Evolutionary conservation across 2,888 invertebrate species (phyloP), one percentile per base, ranked within the genome.

Genomic region (Mythimna albipuncta): DNA sequence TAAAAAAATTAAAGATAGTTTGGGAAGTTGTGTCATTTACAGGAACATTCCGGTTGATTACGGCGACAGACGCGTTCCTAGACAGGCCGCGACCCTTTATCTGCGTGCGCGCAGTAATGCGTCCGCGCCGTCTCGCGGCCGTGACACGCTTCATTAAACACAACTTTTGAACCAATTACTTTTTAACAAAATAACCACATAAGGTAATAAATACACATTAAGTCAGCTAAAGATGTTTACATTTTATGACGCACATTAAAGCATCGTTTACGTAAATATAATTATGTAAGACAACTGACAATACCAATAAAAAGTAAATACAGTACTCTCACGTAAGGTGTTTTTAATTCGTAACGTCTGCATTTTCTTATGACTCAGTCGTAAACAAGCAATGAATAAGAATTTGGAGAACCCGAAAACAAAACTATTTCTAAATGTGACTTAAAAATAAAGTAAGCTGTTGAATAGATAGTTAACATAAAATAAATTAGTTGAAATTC

Each of bases 61-160:
- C 69, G 62, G 73, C 67, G 83, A 80, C 85, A 92, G 89, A 90
- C 90, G 84, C 80, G 83, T 77, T 79, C 79, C 81, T 89, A 92
- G 92, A 92, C 93, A 88, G 92, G 90, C 85, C 91, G 84, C 89
- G 91, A 92, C 92, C 92, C 89, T 88, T 91, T 91, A 92, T 91
- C 91, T 67, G 67, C 75, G 74, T 66, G 69, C 71, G 77, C 70
- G 41, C 62, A 64, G 75, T 79, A 79, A 80, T 77, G 83, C 86
- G 86, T 74, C 84, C 79, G 80, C 87, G 88, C 86, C 83, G 89
- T 87, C 88, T 88, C 74, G 81, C 80, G 90, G 78, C 91, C 92
- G 75, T 92, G 92, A 90, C 93, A 90, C 72, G 80, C 83, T 88
- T 86, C 69, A 82, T 81, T 85, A 77, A 50, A 65, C 64, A 44